Evolutionary conservation across 2,797 vertebrate genomes (phyloP).

Genomic region (Acrossocheilus fasciatus): DNA sequence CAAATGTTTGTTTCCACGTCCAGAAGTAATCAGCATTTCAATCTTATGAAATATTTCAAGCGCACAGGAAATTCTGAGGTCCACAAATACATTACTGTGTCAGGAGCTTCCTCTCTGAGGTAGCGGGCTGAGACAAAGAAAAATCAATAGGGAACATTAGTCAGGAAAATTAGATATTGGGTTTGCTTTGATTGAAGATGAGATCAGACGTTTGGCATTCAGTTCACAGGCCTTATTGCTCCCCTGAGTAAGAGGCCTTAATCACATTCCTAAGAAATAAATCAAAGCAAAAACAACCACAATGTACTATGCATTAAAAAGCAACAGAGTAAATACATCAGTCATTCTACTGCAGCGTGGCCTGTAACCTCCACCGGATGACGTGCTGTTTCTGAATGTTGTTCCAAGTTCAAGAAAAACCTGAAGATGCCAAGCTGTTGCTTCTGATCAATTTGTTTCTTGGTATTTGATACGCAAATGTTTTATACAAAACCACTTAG

Average conservation of each 20-base stretch:
- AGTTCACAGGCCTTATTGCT: slow-evolving; percentile 65
- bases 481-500: neutral
- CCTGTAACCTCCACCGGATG: slow-evolving; percentile 11
- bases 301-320: slow-evolving; percentile 52
- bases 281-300: slow-evolving; percentile 50
- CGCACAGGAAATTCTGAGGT: slow-evolving; percentile 41
- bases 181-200: slow-evolving; percentile 63
- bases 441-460: neutral
- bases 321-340: slow-evolving; percentile 35
- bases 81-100: slow-evolving; percentile 50
- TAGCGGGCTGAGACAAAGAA: slow-evolving; percentile 27
- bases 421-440: neutral
- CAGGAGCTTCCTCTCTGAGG: slow-evolving; percentile 45
- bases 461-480: neutral
- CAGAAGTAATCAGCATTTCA: slow-evolving; percentile 47
- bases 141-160: slow-evolving; percentile 62
- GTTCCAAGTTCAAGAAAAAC: neutral
- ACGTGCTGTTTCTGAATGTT: neutral
- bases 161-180: slow-evolving; percentile 62
- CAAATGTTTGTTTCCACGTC: neutral
- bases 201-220: slow-evolving; percentile 69
- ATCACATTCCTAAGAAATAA: slow-evolving; percentile 61
- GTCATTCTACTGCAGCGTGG: neutral
- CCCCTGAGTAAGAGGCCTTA: slow-evolving; percentile 66
- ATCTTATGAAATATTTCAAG: slow-evolving; percentile 38